Evolutionary conservation across 2,797 vertebrate species (phyloP), one percentile per base, ranked within the genome.

Genomic region (Vespertilio murinus): DNA sequence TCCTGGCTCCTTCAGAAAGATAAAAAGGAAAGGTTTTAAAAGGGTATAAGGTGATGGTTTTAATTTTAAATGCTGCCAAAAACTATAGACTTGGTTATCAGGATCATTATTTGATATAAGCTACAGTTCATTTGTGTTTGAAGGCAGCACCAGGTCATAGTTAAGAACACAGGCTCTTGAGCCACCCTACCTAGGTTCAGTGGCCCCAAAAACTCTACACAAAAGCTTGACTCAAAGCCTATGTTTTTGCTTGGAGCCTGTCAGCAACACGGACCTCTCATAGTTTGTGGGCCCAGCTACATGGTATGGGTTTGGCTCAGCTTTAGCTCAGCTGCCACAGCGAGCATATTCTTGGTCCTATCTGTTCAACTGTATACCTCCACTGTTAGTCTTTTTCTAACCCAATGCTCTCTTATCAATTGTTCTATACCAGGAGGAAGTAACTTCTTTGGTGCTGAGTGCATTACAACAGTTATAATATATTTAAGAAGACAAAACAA

Each of bases 1-100:
- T 90, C 99, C 99, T 92, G 98, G 98, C 95, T 98, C 99, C 99
- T 99, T 85, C 3, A 77, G 54, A 91, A 93, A 95, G 33, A 90
- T 35, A 96, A 97, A 97, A 93, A 92, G 11, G 73, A 82, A 90
- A 94, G 0, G 11, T 79, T 90, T 47, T 95, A 67, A 30, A 0
- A 56, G 25, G 22, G 38, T 81, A 5, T 89, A 92, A 81, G 42
- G 92, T 95, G 69, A 95, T 77, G 35, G 16, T 54, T 73, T 75
- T 52, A 70, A 88, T 78, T 71, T 80, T 79, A 88, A 94, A 85
- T 73, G 35, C 52, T 56, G 11, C 8, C 54, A 86, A 69, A 92
- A 93, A 65, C 16, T 91, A 59, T 84, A 5, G 81, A 52, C 13
- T 81, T 42, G 5, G 20, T 79, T 33, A 42, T 69, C 47, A 54